These are phyloP conservation scores for Agrotis ipsilon DNA, from an alignment of 2,888 invertebrate species.

Conservation along the genomic window DNA sequence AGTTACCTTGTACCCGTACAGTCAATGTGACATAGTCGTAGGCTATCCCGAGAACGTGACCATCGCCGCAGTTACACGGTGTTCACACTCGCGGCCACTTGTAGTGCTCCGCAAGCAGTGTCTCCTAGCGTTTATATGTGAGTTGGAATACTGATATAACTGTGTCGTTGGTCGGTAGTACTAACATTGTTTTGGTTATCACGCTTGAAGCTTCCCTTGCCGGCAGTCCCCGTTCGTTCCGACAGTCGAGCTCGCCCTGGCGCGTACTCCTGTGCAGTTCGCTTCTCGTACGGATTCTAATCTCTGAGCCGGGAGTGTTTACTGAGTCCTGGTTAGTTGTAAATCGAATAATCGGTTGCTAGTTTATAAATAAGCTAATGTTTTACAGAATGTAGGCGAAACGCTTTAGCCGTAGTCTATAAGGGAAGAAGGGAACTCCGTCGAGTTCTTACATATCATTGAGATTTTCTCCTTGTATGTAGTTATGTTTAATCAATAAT, in stretches of 20 bases:
- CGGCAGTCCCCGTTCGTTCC: constrained; percentile 41
- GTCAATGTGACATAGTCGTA: constrained; percentile 66
- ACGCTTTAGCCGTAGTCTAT: constrained; percentile 88
- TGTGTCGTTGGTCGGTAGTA: constrained; percentile 59
- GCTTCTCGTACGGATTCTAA: constrained; percentile 68
- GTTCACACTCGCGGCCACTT: constrained; percentile 25
- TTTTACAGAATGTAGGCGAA: constrained; percentile 85
- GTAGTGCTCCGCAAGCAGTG: constrained; percentile 30
- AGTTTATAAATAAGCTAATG: constrained; percentile 79
- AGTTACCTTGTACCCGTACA: constrained; percentile 82
- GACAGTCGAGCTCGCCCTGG: constrained; percentile 12
- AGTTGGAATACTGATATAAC: constrained; percentile 69
- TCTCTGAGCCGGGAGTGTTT: constrained; percentile 52
- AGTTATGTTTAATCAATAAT: constrained; percentile 79
- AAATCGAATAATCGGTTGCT: constrained; percentile 78
- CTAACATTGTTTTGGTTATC: constrained; percentile 53
- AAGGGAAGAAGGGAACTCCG: constrained; percentile 87
- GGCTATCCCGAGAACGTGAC: constrained; percentile 48
- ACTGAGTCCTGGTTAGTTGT: constrained; percentile 61
- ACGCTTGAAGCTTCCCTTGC: constrained; percentile 65
- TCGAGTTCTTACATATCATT: constrained; percentile 91
- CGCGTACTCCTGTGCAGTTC: constrained; percentile 61
- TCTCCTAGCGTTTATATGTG: constrained; percentile 39
- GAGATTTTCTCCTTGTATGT: constrained; percentile 89
- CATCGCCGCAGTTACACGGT: constrained; percentile 36